These are phyloP conservation scores for Cantharis nigra DNA, from an alignment of 2,888 invertebrate species.

Conservation along the genomic window DNA sequence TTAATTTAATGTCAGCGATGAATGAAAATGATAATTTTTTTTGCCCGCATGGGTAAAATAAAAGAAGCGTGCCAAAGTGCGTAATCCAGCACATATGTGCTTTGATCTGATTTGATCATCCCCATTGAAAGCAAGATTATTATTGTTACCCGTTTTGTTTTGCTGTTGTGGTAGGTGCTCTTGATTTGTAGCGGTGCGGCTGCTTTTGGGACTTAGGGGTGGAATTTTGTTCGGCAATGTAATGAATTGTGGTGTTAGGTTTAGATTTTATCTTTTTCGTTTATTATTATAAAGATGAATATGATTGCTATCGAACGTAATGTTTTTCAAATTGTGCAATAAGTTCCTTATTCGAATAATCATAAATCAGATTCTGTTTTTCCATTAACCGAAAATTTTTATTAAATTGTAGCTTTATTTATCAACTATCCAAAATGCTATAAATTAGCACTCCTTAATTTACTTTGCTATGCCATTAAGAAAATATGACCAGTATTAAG, in stretches of 20 bases:
- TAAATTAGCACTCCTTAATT: slow-evolving; percentile 21
- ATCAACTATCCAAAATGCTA: not conserved
- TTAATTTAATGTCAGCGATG: slow-evolving; percentile 19
- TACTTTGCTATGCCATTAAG: slow-evolving; percentile 25
- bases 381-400: not conserved
- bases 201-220: slow-evolving; percentile 40
- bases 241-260: slow-evolving; percentile 44
- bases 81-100: slow-evolving; percentile 49
- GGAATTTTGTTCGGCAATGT: slow-evolving; percentile 41
- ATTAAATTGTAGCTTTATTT: not conserved
- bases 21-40: slow-evolving; percentile 15
- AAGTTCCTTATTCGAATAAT: not conserved
- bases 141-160: slow-evolving; percentile 39
- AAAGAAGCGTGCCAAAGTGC: slow-evolving; percentile 29
- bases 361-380: not conserved
- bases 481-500: slow-evolving; percentile 22
- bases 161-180: slow-evolving; percentile 32
- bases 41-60: slow-evolving; percentile 27
- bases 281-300: slow-evolving; percentile 20
- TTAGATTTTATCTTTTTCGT: slow-evolving; percentile 30
- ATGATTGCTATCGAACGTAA: not conserved
- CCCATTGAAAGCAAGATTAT: slow-evolving; percentile 44
- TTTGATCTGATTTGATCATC: slow-evolving; percentile 49
- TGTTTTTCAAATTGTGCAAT: not conserved
- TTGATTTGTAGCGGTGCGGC: slow-evolving; percentile 42